phyloP scores from a whole-genome alignment of 2,797 vertebrate species.

The Melanogrammus aeglefinus region DNA sequence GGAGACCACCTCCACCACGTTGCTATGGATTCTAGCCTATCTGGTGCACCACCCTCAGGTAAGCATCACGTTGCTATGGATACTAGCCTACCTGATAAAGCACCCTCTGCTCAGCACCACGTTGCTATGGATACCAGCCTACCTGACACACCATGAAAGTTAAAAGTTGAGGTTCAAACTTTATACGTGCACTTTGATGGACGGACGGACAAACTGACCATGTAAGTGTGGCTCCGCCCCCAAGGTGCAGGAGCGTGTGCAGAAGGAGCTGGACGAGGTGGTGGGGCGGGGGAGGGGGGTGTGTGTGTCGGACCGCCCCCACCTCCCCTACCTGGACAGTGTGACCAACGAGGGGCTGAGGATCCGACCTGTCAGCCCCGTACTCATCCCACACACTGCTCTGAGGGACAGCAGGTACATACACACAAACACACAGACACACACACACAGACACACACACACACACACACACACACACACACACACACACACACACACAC shows the following conservation, averaged over 20 bases:
- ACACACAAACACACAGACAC: not conserved
- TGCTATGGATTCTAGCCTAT: conserved; percentile 29
- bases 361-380: conserved; percentile 76
- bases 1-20: conserved; percentile 76
- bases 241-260: conserved; percentile 72
- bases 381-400: conserved; percentile 76
- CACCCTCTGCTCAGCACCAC: conserved; percentile 59
- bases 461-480: not conserved
- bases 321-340: conserved; percentile 71
- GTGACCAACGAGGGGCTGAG: conserved; percentile 77
- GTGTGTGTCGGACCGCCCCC: conserved; percentile 58
- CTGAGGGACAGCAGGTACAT: conserved; percentile 73
- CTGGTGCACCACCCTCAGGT: not conserved
- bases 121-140: not conserved
- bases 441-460: conserved; percentile 2
- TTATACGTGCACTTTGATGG: not conserved
- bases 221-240: not conserved
- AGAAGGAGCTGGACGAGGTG: conserved; percentile 72
- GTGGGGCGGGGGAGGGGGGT: conserved; percentile 62
- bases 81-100: conserved; percentile 32
- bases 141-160: not conserved
- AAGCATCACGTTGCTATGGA: conserved; percentile 72
- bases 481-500: not conserved
- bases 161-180: not conserved
- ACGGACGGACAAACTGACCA: not conserved